Conservation (phyloP, 2,888 invertebrate genomes). For the Acleris literana region DNA sequence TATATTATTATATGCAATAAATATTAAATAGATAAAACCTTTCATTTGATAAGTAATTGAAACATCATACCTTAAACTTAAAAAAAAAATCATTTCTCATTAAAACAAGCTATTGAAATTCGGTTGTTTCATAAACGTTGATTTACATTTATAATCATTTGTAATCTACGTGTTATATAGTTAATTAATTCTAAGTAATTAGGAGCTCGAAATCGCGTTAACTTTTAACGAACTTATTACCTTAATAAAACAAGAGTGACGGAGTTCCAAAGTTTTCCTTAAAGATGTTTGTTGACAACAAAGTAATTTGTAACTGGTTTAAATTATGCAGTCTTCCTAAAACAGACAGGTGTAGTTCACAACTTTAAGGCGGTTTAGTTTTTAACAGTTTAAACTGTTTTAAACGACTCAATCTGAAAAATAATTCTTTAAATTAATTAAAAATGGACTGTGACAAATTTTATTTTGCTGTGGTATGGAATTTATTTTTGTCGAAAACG, state of each 20-base stretch:
- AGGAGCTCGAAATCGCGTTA: slow-evolving; percentile 27
- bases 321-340: slow-evolving; percentile 7
- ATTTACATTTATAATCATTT: too few species aligned
- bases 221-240: slow-evolving; percentile 30
- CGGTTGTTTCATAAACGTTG: too few species aligned
- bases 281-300: slow-evolving; percentile 23
- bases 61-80: neutral
- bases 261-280: slow-evolving; percentile 7
- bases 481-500: too few species aligned
- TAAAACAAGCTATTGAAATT: too few species aligned
- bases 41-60: too few species aligned
- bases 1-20: too few species aligned
- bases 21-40: too few species aligned
- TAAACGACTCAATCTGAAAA: neutral
- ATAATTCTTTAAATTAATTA: too few species aligned
- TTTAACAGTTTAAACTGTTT: neutral
- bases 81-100: too few species aligned
- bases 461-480: too few species aligned
- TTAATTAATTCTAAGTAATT: slow-evolving; percentile 38
- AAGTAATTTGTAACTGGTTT: slow-evolving; percentile 20
- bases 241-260: slow-evolving; percentile 21
- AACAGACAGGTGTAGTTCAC: slow-evolving; percentile 2
- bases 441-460: too few species aligned
- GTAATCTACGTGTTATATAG: slow-evolving; percentile 3
- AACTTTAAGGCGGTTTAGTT: neutral